Conservation (phyloP, 2,888 invertebrate genomes). For the Drosophila sordidula region DNA sequence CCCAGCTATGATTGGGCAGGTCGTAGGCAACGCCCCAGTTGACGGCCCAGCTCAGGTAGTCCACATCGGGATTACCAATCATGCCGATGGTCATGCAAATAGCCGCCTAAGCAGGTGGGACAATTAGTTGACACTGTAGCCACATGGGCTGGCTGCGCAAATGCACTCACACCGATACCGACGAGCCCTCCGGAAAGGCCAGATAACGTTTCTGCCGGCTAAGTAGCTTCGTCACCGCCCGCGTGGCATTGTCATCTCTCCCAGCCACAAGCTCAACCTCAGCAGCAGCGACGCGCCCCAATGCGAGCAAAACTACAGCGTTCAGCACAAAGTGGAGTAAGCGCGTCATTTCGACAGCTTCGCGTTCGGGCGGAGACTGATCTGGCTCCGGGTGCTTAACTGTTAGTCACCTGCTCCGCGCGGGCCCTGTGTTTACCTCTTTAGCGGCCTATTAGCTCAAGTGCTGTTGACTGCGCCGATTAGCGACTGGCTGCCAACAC, state of each 20-base stretch:
- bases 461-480: constrained; percentile 62
- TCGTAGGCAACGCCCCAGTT: constrained; percentile 91
- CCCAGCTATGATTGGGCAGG: constrained; percentile 87
- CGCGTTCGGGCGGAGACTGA: constrained; percentile 49
- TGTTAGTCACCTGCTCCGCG: neutral
- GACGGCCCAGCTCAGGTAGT: constrained; percentile 88
- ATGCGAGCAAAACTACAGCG: constrained; percentile 16
- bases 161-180: constrained; percentile 86
- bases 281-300: constrained; percentile 2
- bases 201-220: constrained; percentile 85
- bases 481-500: constrained; percentile 56
- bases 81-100: constrained; percentile 88
- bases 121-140: constrained; percentile 9
- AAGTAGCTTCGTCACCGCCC: constrained; percentile 49
- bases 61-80: constrained; percentile 87
- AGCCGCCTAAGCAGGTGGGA: constrained; percentile 85
- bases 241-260: constrained; percentile 39
- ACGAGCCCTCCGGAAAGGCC: constrained; percentile 87
- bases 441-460: constrained; percentile 45
- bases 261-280: neutral
- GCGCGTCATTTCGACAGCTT: constrained; percentile 49
- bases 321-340: constrained; percentile 8
- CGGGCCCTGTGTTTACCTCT: constrained; percentile 6
- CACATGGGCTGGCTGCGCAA: neutral
- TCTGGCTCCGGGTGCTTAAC: neutral